A percentile compares a stretch with the other conserved stretches of the same genome.
These are phyloP conservation scores for Caenorhabditis sp. DNA, from an alignment of 2,888 invertebrate genomes.

Conservation along the genomic window DNA sequence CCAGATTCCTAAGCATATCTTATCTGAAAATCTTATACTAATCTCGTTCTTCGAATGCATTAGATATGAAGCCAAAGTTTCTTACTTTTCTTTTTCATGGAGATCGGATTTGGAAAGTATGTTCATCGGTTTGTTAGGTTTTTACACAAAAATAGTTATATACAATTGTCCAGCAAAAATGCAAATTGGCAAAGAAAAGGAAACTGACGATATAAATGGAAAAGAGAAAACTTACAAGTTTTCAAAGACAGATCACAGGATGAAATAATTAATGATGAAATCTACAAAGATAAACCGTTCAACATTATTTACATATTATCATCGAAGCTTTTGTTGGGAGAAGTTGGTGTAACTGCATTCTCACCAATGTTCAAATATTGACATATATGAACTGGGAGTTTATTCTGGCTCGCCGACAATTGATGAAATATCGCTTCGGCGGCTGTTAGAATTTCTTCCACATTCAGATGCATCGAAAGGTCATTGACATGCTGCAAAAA, in stretches of 20 bases:
- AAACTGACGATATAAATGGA: background rate
- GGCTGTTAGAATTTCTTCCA: constrained; percentile 82
- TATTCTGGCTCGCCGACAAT: constrained; percentile 74
- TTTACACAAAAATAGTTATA: background rate
- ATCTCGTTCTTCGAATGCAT: background rate
- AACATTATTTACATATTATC: background rate
- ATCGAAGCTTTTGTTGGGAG: constrained; percentile 6
- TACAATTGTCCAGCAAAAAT: background rate
- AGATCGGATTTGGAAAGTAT: background rate
- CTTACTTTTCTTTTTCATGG: background rate
- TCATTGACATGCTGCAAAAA: constrained; percentile 88
- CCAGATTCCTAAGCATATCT: background rate
- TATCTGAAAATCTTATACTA: background rate
- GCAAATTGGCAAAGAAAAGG: background rate
- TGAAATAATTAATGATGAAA: background rate
- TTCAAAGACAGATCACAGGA: background rate
- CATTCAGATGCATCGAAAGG: constrained; percentile 84
- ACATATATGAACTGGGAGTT: constrained; percentile 52
- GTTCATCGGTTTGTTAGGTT: background rate
- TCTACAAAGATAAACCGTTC: background rate
- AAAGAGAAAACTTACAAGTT: constrained; percentile 11
- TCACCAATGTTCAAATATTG: constrained; percentile 49
- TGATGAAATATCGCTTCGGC: constrained; percentile 94
- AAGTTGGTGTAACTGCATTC: constrained; percentile 12
- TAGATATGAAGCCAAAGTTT: background rate